Base-by-base conservation (phyloP, 2,113 vertebrate species). In the Scartelaos histophorus region DNA sequence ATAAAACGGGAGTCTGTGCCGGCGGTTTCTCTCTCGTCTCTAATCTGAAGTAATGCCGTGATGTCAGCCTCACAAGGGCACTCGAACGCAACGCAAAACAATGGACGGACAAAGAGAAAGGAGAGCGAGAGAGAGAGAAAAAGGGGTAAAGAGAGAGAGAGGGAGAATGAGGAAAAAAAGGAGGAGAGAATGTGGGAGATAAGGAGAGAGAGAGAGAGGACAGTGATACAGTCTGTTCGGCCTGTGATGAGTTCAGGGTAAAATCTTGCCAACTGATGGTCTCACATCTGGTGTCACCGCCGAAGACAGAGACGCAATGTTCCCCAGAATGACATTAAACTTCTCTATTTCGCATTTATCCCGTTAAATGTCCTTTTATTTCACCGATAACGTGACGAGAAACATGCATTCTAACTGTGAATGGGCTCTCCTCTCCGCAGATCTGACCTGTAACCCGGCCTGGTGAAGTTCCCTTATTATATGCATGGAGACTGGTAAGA, bases 11-110 rank as follows among this genome's bases (percentile, higher is more conserved):
- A 34, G 25, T 34, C 7, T 29, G 25, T 29, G 11, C 56, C 73
- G 24, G 76, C 46, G 67, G 38, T 10, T 10, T 65, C 62, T 71
- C 76, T 66, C 29, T 16, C 76, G 54, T 66, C 58, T 78, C 71
- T 58, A 16, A 71, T 84, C 74, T 87, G 90, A 92, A 76, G 77
- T 85, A 91, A 91, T 90, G 53, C 67, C 64, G 53, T 91, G 91
- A 92, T 82, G 85, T 91, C 91, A 91, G 70, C 82, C 73, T 71
- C 78, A 85, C 69, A 80, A 89, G 53, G 66, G 13, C 29, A 60
- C 67, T 38, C 72, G 74, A 70, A 85, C 57, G 87, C 88, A 88
- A 83, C 64, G 17, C 12, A 3, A 13, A 16, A 47, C 13, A 83
- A 38, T 60, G 64, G 46, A 47, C 1, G 49, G 49, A 53, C 5